Base-by-base conservation (phyloP, 2,888 invertebrate genomes). In the Tetheella fluctuosa region DNA sequence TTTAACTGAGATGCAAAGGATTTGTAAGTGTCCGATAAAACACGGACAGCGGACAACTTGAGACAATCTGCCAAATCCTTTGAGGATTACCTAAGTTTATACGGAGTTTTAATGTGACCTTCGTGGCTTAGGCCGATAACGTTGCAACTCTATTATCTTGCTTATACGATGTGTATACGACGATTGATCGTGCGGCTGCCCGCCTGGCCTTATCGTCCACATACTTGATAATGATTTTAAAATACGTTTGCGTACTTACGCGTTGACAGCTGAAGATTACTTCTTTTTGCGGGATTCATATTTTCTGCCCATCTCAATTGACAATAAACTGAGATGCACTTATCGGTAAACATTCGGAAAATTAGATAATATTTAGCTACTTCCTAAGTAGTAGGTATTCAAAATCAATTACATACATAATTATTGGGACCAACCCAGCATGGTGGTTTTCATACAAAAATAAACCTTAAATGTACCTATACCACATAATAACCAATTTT, bases 211-310 rank as follows among this genome's bases (percentile, higher is more conserved):
- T 91, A 91, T 91, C 91, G 72, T 65, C 68, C 72, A 77, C 71
- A 76, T 83, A 82, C 84, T 83, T 86, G 89, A 90, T 90, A 89
- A 88, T 88, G 81, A 88, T 87, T 87, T 85, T 87, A 85, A 88
- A 90, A 88, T 87, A 87, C 84, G 83, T 84, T 88, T 85, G 79
- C 80, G 76, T 83, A 84, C 85, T 86, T 83, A 85, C 70, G 64
- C 64, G 71, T 65, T 87, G 88, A 85, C 88, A 88, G 79, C 76
- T 80, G 64, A 65, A 81, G 85, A 84, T 85, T 84, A 85, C 62
- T 75, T 71, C 63, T 67, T 71, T 63, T 67, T 72, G 68, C 63
- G 64, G 64, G 58, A 55, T 60, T 70, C 59, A 48, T 39, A n/a
- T 39, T 39, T 15, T 39, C n/a, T 39, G 15, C 39, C 6, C 5